Base-by-base conservation (phyloP, 2,888 invertebrate species). In the Cerceris rybyensis region DNA sequence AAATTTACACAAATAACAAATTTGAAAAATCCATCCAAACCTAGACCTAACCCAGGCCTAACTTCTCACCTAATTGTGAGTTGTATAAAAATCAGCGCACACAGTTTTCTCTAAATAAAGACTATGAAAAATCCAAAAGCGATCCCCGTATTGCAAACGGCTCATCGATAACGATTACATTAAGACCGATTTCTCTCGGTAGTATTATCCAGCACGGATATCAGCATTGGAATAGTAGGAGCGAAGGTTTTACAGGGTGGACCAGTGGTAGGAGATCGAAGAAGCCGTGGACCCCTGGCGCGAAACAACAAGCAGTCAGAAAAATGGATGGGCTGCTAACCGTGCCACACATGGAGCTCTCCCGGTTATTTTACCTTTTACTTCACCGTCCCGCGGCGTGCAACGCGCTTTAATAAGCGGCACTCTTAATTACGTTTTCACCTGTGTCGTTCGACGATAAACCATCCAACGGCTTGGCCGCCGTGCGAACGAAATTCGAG, bases 321-420 rank as follows among this genome's bases (percentile, higher is more conserved):
- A 92, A 92, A 92, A 92, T 92, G 89, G 91, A 92, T 92, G 90
- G 91, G 91, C 92, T 91, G 92, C 91, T 92, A 92, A 92, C 88
- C 89, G 89, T 88, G 89, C 92, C 92, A 91, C 91, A 92, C 92
- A 92, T 90, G 91, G 92, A 86, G 92, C 81, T 81, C 76, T 66
- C 83, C 78, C 88, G 87, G 85, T 89, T 88, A 89, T 88, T 89
- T 88, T 84, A 84, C 82, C 85, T 84, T 81, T 87, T 83, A 85
- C 84, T 55, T 80, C 81, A 81, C 83, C 75, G 83, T 74, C 85
- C 79, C 75, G 75, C 75, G 78, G 78, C 78, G 76, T 54, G 77
- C 81, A 78, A 82, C 81, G 86, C 74, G 70, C 70, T 86, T 86
- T 86, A 86, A 86, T 86, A 85, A 82, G 74, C 74, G 59, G 46